Conservation (phyloP, 2,113 vertebrate species). For the mouse (Mus musculus) region DNA sequence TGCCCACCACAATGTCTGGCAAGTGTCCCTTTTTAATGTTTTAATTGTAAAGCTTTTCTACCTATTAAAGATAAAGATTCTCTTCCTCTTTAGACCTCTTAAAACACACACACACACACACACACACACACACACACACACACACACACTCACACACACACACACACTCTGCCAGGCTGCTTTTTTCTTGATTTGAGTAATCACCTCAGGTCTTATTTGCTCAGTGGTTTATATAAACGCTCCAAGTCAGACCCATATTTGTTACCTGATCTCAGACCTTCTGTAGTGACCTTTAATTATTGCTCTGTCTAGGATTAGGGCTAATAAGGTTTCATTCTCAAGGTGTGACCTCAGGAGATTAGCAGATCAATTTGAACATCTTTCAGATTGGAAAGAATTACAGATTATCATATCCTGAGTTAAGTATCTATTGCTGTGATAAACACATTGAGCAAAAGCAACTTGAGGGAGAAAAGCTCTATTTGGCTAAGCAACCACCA, state of each 20-base stretch:
- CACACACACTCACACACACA: not conserved
- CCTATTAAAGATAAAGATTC: not conserved
- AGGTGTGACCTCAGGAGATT: not conserved
- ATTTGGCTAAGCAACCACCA: not conserved
- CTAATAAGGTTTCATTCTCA: not conserved
- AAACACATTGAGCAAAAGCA: not conserved
- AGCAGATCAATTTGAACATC: not conserved
- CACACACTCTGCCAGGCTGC: not conserved
- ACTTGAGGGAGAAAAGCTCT: not conserved
- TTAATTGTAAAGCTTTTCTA: not conserved
- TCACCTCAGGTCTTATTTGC: constrained; percentile 45
- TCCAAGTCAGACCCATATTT: constrained; percentile 1
- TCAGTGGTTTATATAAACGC: constrained; percentile 46
- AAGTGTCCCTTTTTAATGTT: not conserved
- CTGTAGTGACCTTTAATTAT: not conserved
- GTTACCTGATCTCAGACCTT: not conserved
- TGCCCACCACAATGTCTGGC: not conserved
- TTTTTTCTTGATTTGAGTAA: constrained; percentile 57
- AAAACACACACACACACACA: not conserved
- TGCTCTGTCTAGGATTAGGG: not conserved
- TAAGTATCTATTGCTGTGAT: not conserved
- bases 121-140: not conserved
- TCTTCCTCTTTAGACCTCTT: not conserved
- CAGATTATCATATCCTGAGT: not conserved
- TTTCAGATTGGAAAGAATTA: not conserved